Base-by-base conservation (phyloP, 2,113 vertebrate species). In the Hippolais icterina region DNA sequence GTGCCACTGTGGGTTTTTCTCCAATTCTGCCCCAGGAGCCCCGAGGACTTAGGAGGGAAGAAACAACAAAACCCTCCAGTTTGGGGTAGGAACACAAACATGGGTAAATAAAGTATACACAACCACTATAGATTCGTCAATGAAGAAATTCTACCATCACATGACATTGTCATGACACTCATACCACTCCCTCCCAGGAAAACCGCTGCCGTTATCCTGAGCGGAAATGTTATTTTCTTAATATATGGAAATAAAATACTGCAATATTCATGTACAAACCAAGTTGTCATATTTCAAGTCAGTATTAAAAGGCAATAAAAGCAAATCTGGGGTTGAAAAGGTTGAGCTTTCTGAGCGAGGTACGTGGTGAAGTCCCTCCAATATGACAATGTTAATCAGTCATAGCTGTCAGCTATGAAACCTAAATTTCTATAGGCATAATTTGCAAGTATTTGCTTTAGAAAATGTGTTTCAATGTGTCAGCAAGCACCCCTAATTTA, bases 121-220 rank as follows among this genome's bases (percentile, higher is more conserved):
- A 98, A 96, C 95, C 93, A 97, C 97, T 98, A 98, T 75, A 96
- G 97, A 94, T 98, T 98, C 97, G 97, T 98, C 97, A 98, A 98
- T 98, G 98, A 98, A 98, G 98, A 98, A 98, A 98, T 97, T 97
- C 97, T 98, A 98, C 97, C 97, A 97, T 96, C 97, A 97, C 98
- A 98, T 98, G 98, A 98, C 98, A 98, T 97, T 98, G 98, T 98
- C 98, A 98, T 98, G 98, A 98, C 98, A 98, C 97, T 98, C 98
- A 97, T 96, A 97, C 95, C 98, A 98, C 98, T 98, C 98, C 98
- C 97, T 96, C 97, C 98, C 98, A 97, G 98, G 98, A 98, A 94
- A 95, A 93, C 82, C 28, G 61, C 41, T 8, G 60, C 28, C n/a
- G 44, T 97, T 75, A 77, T 96, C 98, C 98, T 97, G 97, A 97